Evolutionary conservation across 2,888 invertebrate species (phyloP).

Genomic region (Beris chalybata): DNA sequence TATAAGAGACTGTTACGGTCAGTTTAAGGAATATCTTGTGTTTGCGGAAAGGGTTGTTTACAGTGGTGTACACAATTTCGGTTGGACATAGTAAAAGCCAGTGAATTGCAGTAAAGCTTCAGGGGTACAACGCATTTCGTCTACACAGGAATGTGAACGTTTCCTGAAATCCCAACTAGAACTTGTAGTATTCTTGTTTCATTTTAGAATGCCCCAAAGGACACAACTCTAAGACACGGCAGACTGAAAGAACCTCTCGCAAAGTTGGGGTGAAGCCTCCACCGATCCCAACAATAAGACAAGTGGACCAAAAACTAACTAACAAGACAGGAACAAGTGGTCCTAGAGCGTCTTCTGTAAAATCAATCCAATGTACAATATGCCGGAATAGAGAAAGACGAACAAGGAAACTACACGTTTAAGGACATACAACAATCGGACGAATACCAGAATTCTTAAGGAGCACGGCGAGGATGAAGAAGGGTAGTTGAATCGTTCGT

Average conservation of each 20-base stretch:
- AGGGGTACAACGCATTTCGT: too few relatives aligned
- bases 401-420: too few relatives aligned
- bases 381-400: not conserved
- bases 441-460: too few relatives aligned
- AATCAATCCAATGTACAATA: slow-evolving; percentile 24
- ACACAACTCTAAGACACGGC: slow-evolving; percentile 12
- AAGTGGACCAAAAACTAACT: slow-evolving; percentile 46
- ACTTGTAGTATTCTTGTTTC: slow-evolving; percentile 22
- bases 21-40: slow-evolving; percentile 21
- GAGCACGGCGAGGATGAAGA: too few relatives aligned
- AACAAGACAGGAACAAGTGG: slow-evolving; percentile 41
- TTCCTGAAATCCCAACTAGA: not conserved
- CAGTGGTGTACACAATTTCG: slow-evolving; percentile 15
- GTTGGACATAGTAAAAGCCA: not conserved
- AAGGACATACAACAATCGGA: too few relatives aligned
- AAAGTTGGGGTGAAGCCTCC: slow-evolving; percentile 13
- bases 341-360: slow-evolving; percentile 23
- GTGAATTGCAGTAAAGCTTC: too few relatives aligned
- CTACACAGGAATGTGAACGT: too few relatives aligned
- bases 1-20: slow-evolving; percentile 29
- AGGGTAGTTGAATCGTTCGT: too few relatives aligned
- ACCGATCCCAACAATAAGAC: slow-evolving; percentile 38
- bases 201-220: slow-evolving; percentile 20
- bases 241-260: slow-evolving; percentile 2
- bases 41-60: slow-evolving; percentile 2